Conservation (phyloP, 2,888 invertebrate species). For the Trilocha varians region DNA sequence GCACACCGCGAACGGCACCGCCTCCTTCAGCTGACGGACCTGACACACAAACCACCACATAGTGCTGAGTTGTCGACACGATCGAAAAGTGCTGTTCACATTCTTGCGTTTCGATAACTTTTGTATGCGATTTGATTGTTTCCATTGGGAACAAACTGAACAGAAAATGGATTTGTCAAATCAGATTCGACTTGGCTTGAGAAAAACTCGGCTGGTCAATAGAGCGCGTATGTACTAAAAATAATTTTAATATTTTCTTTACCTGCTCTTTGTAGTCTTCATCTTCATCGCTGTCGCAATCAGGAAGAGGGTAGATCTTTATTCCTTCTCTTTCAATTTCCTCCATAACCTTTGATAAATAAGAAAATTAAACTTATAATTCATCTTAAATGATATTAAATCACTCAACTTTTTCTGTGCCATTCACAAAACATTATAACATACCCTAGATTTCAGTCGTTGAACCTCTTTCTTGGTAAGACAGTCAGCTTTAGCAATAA, state of each 20-base stretch:
- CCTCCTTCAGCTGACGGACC: conserved; percentile 91
- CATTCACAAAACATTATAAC: conserved; percentile 8
- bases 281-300: conserved; percentile 95
- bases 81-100: too few species aligned
- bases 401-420: too few species aligned
- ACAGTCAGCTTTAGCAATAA: conserved; percentile 97
- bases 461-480: conserved; percentile 93
- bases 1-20: conserved; percentile 98
- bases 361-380: not conserved
- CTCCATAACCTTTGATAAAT: conserved; percentile 79
- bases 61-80: too few species aligned
- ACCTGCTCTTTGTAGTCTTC: conserved; percentile 96
- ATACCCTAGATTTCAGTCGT: conserved; percentile 86
- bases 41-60: too few species aligned
- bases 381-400: too few species aligned
- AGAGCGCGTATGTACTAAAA: too few species aligned
- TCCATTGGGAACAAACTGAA: too few species aligned
- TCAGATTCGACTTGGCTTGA: not conserved
- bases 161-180: too few species aligned
- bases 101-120: too few species aligned
- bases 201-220: not conserved
- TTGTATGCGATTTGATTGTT: too few species aligned
- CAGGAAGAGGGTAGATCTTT: conserved; percentile 94
- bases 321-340: conserved; percentile 94
- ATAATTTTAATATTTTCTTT: not conserved